These are phyloP conservation scores for Apistogramma diplotaenia DNA, from an alignment of 2,113 vertebrate genomes.

Conservation along the genomic window DNA sequence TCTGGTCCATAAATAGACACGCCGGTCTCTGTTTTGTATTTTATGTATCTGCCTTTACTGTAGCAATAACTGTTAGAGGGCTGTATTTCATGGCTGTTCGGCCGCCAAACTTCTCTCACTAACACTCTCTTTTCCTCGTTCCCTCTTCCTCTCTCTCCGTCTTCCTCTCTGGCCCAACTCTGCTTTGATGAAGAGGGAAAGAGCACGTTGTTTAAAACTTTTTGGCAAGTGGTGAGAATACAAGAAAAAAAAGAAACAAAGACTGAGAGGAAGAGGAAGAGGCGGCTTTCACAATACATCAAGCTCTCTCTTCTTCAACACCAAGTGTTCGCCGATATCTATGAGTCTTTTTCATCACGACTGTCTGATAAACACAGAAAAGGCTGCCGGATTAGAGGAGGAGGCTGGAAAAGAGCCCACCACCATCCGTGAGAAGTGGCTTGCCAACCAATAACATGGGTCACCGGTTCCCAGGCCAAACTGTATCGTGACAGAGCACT, in stretches of 20 bases:
- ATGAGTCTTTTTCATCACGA: conserved; percentile 37
- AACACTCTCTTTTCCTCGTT: conserved; percentile 33
- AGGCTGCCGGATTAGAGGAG: conserved; percentile 32
- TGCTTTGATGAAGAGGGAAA: conserved; percentile 65
- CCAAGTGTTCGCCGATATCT: conserved; percentile 39
- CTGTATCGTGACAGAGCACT: conserved; percentile 53
- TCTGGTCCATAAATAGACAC: conserved; percentile 78
- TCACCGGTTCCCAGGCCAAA: conserved; percentile 59
- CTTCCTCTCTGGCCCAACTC: conserved; percentile 32
- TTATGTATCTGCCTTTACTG: conserved; percentile 79
- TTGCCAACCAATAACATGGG: conserved; percentile 66
- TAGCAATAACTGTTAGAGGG: conserved; percentile 73
- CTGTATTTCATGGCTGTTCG: conserved; percentile 71
- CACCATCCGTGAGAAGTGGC: conserved; percentile 36
- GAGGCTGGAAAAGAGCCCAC: conserved; percentile 32
- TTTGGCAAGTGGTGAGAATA: conserved; percentile 55
- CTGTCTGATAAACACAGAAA: conserved; percentile 45
- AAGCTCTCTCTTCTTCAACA: conserved; percentile 29
- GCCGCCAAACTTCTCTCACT: conserved; percentile 67
- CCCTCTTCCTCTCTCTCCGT: conserved; percentile 29
- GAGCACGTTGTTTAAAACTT: conserved; percentile 62
- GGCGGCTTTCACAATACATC: conserved; percentile 55
- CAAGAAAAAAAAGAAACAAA: conserved; percentile 15
- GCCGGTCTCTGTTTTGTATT: conserved; percentile 76
- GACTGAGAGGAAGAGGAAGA: conserved; percentile 42